Base-by-base conservation (phyloP, 30 jellyfish, hydroid and myxozoan species). In the Hydractinia symbiolongicarpus region DNA sequence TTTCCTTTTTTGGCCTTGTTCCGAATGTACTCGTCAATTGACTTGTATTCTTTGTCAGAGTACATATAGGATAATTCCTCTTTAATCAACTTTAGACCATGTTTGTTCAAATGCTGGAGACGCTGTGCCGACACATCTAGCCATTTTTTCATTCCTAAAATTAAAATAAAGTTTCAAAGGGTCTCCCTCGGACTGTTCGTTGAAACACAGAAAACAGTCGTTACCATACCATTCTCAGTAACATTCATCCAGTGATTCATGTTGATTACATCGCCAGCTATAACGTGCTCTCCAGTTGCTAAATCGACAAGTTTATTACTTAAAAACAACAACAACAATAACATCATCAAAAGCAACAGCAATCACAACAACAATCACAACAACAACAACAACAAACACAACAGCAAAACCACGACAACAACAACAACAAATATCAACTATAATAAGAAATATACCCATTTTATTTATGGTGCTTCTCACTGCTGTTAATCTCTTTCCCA, bases 171-270 rank as follows among this genome's bases (percentile, higher is more conserved):
- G 3, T 11, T 30, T 30, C 44, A 30, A 30, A 30, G 44, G 44
- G 44, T 30, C 44, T 30, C 2, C 44, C 44, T 30, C 2, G 44
- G 44, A 30, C 17, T 11, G 19, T 11, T 58, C 69, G 19, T 11
- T 13, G 19, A 58, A 30, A 11, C 19, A 44, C 19, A 13, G 40
- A 64, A 9, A 44, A 64, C 7, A 7, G 40, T 64, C 7, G 7
- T 6, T 64, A 51, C 19, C 40, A 6, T 64, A 64, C 74, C 74
- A n/a, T 64, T 8, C 19, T 64, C 74, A 64, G 74, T 64, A 13
- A 64, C 74, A 64, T 64, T 64, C 19, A 64, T 7, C 74, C 74
- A 64, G 40, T 64, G 74, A 64, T 64, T 44, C 74, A 64, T 64
- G 16, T 64, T 64, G 40, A n/a, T 51, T 51, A 64, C 40, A 6